Conservation (phyloP, 2,888 invertebrate genomes). For the Macropis europaea region DNA sequence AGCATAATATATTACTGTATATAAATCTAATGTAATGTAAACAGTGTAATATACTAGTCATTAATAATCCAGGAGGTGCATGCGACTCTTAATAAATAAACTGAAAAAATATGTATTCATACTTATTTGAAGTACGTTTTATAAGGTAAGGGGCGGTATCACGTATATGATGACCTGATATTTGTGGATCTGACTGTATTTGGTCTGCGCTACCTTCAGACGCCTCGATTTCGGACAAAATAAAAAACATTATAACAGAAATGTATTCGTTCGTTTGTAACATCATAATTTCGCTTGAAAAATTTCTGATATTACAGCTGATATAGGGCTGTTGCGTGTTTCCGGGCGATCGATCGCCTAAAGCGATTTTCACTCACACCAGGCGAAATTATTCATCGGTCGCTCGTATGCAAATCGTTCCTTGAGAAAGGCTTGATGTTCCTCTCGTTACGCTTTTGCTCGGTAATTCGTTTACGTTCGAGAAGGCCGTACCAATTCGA, state of each 20-base stretch:
- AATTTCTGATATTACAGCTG: not conserved
- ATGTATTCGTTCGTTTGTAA: not conserved
- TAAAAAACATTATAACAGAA: not conserved
- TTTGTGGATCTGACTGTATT: too few species aligned
- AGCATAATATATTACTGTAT: too few species aligned
- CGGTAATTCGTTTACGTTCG: constrained; percentile 12
- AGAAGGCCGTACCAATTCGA: not conserved
- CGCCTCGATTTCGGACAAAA: not conserved
- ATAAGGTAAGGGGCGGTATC: too few species aligned
- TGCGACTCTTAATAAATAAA: too few species aligned
- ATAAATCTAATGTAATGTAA: too few species aligned
- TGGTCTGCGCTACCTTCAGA: too few species aligned
- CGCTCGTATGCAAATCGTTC: constrained; percentile 27
- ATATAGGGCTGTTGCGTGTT: constrained; percentile 1
- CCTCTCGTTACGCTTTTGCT: constrained; percentile 27
- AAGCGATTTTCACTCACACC: constrained; percentile 23
- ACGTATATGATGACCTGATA: too few species aligned
- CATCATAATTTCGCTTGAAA: constrained; percentile 4
- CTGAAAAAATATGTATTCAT: too few species aligned
- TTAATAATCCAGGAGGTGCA: too few species aligned
- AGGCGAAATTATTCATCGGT: constrained; percentile 32
- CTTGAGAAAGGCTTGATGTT: constrained; percentile 14
- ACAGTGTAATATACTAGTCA: too few species aligned
- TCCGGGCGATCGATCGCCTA: constrained; percentile 14
- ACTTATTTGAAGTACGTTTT: too few species aligned